A percentile compares a stretch with the other conserved stretches of the same genome.
phyloP scores from a whole-genome alignment of 1,140 invertebrate genomes.

The Tetraneura akinire region DNA sequence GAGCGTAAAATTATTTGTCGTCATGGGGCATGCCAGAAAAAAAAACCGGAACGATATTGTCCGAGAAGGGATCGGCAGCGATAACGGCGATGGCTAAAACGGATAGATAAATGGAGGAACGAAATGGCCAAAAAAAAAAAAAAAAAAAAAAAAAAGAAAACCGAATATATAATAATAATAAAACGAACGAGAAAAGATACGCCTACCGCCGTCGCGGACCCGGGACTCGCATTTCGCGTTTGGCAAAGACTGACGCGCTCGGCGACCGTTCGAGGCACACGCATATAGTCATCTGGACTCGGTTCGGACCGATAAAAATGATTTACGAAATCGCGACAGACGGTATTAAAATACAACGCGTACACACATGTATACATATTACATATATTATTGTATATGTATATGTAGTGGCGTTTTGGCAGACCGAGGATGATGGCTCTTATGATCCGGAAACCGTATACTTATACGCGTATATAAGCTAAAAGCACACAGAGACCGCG shows the following conservation, averaged over 20 bases:
- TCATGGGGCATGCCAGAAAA: conserved; percentile 9
- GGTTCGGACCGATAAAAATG: conserved; percentile 41
- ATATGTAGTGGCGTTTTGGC: not conserved
- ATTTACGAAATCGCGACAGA: conserved; percentile 36
- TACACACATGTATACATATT: too few relatives aligned
- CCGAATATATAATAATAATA: too few relatives aligned
- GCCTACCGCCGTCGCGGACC: conserved; percentile 24
- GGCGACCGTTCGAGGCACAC: not conserved
- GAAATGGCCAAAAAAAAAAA: too few relatives aligned
- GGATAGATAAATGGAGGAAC: not conserved
- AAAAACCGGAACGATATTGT: conserved; percentile 28
- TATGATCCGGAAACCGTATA: conserved; percentile 25
- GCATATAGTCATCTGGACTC: not conserved
- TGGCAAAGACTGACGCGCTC: conserved; percentile 35
- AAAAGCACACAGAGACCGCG: conserved; percentile 29
- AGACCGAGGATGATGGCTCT: not conserved
- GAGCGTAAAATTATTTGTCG: conserved; percentile 23
- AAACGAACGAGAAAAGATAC: not conserved
- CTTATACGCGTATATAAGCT: too few relatives aligned
- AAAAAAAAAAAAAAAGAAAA: too few relatives aligned
- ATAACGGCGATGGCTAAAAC: not conserved
- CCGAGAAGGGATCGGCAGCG: conserved; percentile 4
- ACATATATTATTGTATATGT: too few relatives aligned
- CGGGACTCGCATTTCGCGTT: conserved; percentile 7
- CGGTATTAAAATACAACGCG: not conserved